phyloP scores from a whole-genome alignment of 2,797 vertebrate species.

The Amphiprion clarkii region DNA sequence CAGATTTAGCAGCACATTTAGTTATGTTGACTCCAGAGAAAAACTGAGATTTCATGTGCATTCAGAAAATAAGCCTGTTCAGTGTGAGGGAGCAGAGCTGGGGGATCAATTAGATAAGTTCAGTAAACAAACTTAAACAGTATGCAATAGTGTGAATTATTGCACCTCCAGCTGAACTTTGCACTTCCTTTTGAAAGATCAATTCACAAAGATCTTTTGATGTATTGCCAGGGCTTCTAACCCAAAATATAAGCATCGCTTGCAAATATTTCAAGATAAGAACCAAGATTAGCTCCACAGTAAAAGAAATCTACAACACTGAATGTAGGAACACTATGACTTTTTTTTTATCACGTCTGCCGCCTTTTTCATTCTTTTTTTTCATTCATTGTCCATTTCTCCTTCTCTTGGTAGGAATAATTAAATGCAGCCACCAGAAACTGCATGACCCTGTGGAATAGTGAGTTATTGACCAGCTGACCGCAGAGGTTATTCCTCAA shows the following conservation, averaged over 20 bases:
- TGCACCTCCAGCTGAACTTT: slow-evolving; percentile 33
- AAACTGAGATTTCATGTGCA: slow-evolving; percentile 49
- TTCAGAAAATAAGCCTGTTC: slow-evolving; percentile 52
- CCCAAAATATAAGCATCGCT: neutral
- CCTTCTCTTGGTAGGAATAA: slow-evolving; percentile 29
- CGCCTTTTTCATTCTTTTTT: slow-evolving; percentile 33
- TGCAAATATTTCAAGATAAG: neutral
- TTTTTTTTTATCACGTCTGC: slow-evolving; percentile 1
- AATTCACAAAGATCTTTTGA: slow-evolving; percentile 3
- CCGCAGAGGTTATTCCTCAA: slow-evolving; percentile 58
- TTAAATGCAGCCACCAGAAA: slow-evolving; percentile 40
- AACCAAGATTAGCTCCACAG: neutral
- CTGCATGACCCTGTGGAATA: slow-evolving; percentile 29
- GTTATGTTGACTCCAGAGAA: slow-evolving; percentile 60
- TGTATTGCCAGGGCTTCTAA: neutral
- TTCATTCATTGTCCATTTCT: slow-evolving; percentile 25
- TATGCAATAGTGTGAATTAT: slow-evolving; percentile 33
- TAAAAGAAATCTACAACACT: neutral
- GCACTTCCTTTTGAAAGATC: slow-evolving; percentile 8
- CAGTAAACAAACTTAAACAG: slow-evolving; percentile 38
- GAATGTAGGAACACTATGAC: slow-evolving; percentile 6
- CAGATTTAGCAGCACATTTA: slow-evolving; percentile 72
- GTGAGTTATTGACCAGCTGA: slow-evolving; percentile 68
- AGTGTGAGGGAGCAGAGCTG: slow-evolving; percentile 31
- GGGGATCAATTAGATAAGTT: slow-evolving; percentile 53